Conservation (phyloP, 2,113 vertebrate species). For the Formicarius rufipectus region DNA sequence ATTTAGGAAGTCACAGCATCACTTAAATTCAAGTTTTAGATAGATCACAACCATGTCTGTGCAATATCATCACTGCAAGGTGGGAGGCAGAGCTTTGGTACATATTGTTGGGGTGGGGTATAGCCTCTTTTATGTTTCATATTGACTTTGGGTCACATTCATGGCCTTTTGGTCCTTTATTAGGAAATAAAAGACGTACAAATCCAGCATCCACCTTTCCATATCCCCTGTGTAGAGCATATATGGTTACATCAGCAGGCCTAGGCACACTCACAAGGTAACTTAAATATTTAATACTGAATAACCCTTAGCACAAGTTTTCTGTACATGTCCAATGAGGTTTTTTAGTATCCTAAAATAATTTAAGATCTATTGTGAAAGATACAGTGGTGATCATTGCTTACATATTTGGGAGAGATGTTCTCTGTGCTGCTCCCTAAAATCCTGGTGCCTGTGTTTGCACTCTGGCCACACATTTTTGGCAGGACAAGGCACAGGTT, state of each 20-base stretch:
- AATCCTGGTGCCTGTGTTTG: background rate
- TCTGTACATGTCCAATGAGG: background rate
- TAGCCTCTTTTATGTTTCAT: background rate
- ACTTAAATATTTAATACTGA: background rate
- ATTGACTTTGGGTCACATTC: background rate
- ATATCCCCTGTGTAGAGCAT: background rate
- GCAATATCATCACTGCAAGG: background rate
- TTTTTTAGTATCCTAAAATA: background rate
- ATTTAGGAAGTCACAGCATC: background rate
- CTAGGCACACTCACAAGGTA: background rate
- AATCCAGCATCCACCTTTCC: background rate
- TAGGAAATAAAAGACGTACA: background rate
- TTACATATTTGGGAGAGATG: background rate
- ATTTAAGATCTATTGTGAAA: background rate
- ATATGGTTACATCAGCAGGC: background rate
- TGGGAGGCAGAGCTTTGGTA: background rate
- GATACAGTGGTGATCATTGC: background rate
- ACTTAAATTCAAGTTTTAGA: background rate
- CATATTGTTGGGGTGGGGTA: no score
- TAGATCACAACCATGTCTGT: background rate
- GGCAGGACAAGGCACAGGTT: background rate
- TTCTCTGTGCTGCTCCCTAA: background rate
- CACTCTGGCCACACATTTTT: background rate
- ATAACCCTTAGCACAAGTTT: background rate
- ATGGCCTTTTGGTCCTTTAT: background rate